Percentiles rank a stretch among this genome's conserved stretches.
Conservation (phyloP, 2,113 vertebrate species). For the Miniopterus natalensis region DNA sequence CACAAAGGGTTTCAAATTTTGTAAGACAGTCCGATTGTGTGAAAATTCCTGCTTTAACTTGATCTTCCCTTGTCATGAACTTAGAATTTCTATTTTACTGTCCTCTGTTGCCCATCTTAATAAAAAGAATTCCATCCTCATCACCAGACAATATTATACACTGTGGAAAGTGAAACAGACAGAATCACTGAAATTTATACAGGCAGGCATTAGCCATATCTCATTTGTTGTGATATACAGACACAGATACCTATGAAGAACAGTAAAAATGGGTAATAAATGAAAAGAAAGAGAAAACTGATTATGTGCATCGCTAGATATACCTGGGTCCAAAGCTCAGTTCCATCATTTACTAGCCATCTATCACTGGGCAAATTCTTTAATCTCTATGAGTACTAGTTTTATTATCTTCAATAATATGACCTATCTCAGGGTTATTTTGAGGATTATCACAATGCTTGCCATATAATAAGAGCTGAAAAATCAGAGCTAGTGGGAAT, state of each 20-base stretch:
- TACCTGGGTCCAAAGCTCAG: background rate
- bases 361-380: too few species aligned
- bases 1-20: background rate
- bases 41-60: conserved; percentile 7
- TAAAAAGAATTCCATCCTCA: background rate
- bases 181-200: background rate
- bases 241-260: background rate
- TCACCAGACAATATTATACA: background rate
- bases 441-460: background rate
- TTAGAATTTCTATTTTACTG: conserved; percentile 34
- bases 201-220: background rate
- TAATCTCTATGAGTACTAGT: background rate
- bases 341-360: too few species aligned
- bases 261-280: background rate
- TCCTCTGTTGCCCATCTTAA: conserved; percentile 7
- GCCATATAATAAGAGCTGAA: background rate
- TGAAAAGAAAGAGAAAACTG: background rate
- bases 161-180: background rate
- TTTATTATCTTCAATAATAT: conserved; percentile 18
- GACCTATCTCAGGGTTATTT: background rate
- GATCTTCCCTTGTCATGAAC: conserved; percentile 7
- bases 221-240: background rate
- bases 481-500: background rate
- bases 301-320: background rate
- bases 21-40: background rate